These are phyloP conservation scores for Thryonomys swinderianus DNA, from an alignment of 2,113 vertebrate genomes.

Conservation along the genomic window DNA sequence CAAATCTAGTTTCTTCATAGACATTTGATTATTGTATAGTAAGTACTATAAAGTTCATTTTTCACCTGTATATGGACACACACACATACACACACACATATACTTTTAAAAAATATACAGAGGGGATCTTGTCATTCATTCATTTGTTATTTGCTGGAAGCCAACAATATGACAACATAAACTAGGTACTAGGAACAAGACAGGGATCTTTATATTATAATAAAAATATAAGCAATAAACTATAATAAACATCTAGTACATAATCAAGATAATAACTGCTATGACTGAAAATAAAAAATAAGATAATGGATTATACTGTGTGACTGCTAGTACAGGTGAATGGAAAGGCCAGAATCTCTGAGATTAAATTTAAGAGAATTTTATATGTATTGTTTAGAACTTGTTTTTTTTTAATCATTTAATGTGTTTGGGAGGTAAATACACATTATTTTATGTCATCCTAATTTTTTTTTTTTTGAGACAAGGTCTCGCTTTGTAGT, in stretches of 20 bases:
- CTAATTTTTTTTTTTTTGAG: no score
- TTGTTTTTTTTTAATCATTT: slow-evolving; percentile 5
- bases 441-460: neutral
- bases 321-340: neutral
- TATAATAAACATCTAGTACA: neutral
- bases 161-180: neutral
- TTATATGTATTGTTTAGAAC: neutral
- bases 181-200: neutral
- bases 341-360: neutral
- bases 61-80: neutral
- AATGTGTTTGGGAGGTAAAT: neutral
- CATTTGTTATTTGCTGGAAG: neutral
- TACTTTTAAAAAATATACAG: neutral
- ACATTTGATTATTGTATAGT: neutral
- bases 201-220: neutral
- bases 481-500: no score
- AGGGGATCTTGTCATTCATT: neutral
- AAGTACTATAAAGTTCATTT: neutral
- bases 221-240: neutral
- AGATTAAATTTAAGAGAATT: neutral
- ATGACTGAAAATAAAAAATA: neutral
- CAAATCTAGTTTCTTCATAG: slow-evolving; percentile 32
- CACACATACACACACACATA: no score
- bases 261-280: neutral
- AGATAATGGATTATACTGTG: neutral